phyloP scores from a whole-genome alignment of 2,113 vertebrate species.

The Antigone vipio region DNA sequence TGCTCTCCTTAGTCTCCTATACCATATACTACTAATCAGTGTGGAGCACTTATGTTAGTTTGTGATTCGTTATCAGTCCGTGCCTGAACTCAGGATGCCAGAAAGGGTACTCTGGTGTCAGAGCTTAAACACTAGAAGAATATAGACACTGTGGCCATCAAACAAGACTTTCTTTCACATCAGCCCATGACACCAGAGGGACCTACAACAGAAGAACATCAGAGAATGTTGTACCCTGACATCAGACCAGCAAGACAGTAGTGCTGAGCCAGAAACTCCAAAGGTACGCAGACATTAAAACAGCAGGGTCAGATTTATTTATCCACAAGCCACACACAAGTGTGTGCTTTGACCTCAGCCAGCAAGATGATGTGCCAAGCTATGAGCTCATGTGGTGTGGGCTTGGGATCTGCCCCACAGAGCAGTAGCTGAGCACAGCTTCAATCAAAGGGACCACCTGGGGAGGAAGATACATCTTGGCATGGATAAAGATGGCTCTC shows the following conservation, averaged over 20 bases:
- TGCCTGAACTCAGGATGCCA: background rate
- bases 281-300: background rate
- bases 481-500: background rate
- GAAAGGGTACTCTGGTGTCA: background rate
- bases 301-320: background rate
- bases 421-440: slow-evolving; percentile 11
- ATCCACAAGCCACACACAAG: background rate
- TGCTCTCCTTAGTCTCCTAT: background rate
- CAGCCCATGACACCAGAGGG: background rate
- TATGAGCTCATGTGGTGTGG: background rate
- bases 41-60: background rate
- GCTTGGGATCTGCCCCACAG: background rate
- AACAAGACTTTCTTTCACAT: background rate
- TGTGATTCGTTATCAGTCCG: background rate
- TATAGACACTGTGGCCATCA: background rate
- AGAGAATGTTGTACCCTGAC: background rate
- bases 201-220: background rate
- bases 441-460: background rate
- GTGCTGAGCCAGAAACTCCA: background rate
- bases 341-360: background rate
- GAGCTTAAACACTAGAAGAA: background rate
- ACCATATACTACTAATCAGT: background rate
- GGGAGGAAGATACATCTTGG: background rate
- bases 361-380: background rate
- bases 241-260: background rate